Percentiles rank a stretch among this genome's conserved stretches.
Evolutionary conservation across 1,140 invertebrate species (phyloP).

Genomic region (Halesus radiatus): DNA sequence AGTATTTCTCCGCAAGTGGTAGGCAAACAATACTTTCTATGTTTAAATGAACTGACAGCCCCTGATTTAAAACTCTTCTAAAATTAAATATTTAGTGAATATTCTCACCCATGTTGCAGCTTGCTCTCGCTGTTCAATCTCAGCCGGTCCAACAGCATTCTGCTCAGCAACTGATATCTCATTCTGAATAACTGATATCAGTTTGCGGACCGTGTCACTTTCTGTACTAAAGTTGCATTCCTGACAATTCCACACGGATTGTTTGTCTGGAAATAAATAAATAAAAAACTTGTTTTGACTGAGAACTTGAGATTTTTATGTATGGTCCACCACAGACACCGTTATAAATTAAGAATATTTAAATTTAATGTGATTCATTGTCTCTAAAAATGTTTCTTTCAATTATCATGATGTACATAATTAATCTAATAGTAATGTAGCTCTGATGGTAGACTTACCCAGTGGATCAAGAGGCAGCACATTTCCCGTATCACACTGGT

Average conservation of each 20-base stretch:
- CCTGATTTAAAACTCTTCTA: too few species aligned
- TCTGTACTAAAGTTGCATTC: slow-evolving; percentile 76
- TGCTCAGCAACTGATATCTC: slow-evolving; percentile 73
- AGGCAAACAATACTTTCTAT: too few species aligned
- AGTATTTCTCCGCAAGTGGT: too few species aligned
- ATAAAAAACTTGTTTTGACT: neutral
- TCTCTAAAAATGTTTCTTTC: too few species aligned
- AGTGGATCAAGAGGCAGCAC: slow-evolving; percentile 77
- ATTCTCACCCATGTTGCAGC: slow-evolving; percentile 62
- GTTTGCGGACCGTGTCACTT: slow-evolving; percentile 72
- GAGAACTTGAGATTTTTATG: too few species aligned
- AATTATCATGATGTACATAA: too few species aligned
- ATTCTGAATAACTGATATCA: slow-evolving; percentile 73
- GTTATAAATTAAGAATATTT: too few species aligned
- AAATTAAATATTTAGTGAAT: too few species aligned
- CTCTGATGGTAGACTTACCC: slow-evolving; percentile 64
- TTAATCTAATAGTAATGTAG: too few species aligned
- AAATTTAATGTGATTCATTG: too few species aligned
- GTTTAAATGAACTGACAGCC: too few species aligned
- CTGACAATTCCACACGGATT: slow-evolving; percentile 80
- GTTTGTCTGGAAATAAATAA: slow-evolving; percentile 66
- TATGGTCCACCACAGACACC: too few species aligned
- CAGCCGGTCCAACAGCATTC: slow-evolving; percentile 60
- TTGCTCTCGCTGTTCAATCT: slow-evolving; percentile 65
- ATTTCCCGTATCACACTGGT: slow-evolving; percentile 79